Conservation (phyloP, 1,140 invertebrate genomes). For the Potamilus streckersoni region DNA sequence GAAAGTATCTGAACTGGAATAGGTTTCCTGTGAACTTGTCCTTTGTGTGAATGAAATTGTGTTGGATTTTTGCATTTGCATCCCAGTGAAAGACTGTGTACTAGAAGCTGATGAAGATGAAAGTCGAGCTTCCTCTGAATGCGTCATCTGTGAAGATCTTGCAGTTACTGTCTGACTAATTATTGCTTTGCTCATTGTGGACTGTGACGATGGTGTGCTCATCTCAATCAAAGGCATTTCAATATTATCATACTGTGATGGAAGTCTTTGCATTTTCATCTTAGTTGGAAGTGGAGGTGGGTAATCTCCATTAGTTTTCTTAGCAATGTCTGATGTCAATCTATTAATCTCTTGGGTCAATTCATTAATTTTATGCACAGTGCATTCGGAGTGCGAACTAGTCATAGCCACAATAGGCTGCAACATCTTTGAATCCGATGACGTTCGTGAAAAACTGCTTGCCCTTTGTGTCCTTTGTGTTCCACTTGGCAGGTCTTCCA, state of each 20-base stretch:
- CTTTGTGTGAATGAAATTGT: slow-evolving; percentile 36
- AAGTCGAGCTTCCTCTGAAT: slow-evolving; percentile 36
- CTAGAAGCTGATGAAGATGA: slow-evolving; percentile 49
- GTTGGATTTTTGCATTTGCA: slow-evolving; percentile 40
- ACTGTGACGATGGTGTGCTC: slow-evolving; percentile 11
- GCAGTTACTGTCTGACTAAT: slow-evolving; percentile 39
- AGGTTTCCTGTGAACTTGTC: slow-evolving; percentile 58
- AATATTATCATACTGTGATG: slow-evolving; percentile 81
- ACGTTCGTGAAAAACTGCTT: slow-evolving; percentile 35
- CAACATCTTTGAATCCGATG: slow-evolving; percentile 38
- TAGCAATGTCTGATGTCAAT: slow-evolving; percentile 58
- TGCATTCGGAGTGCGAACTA: slow-evolving; percentile 38
- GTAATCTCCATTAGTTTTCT: slow-evolving; percentile 16
- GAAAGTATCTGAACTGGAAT: slow-evolving; percentile 60
- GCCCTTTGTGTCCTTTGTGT: slow-evolving; percentile 10
- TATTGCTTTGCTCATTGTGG: slow-evolving; percentile 63
- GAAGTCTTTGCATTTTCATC: slow-evolving; percentile 73
- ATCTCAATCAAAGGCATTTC: slow-evolving; percentile 28
- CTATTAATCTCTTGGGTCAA: slow-evolving; percentile 58
- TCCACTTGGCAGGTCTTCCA: slow-evolving; percentile 41
- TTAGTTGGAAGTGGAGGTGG: slow-evolving; percentile 82
- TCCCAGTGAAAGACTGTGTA: slow-evolving; percentile 46
- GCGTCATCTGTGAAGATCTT: slow-evolving; percentile 18
- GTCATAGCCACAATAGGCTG: slow-evolving; percentile 28
- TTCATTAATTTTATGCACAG: slow-evolving; percentile 59